Evolutionary conservation across 2,888 invertebrate species (phyloP), one percentile per base, ranked within the genome.

Genomic region (Dasysyrphus albostriatus): DNA sequence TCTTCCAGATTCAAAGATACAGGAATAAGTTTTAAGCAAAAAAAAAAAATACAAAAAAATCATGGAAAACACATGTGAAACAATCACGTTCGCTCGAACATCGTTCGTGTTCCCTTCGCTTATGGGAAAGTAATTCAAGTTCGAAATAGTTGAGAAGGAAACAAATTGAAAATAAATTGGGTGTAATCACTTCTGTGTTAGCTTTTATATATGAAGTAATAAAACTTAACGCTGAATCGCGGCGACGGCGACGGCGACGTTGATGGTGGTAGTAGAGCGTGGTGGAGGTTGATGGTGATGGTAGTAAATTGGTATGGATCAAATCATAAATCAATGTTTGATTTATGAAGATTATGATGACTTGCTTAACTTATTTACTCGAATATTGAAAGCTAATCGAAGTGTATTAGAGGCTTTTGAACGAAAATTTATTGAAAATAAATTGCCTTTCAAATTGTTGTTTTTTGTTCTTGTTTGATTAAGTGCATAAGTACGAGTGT

Each of bases 131-230:
- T 67, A 49, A 67, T 85, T 81, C 82, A 74, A 69, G 77, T 77
- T 42, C 73, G 54, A 70, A 67, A 67, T 67, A 67, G 67, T 67
- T 67, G 67, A 51, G 70, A 49, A 47, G 70, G 59, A 59, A 42
- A 70, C 75, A 29, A 69, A 77, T 78, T 77, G 77, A 56, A 63
- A 70, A 77, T 69, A 85, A 82, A 85, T 85, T 82, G 81, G 58
- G 69, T 63, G 74, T 85, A 77, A 74, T 81, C 74, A 73, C 67
- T 75, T 75, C 12, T 72, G 69, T 63, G 42, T 54, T 69, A 54
- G 69, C 37, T 70, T 51, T 47, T 29, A 29, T 54, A 54, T 6
- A 54, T 65, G 29, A 54, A 54, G 58, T 51, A 54, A 72, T 67
- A 77, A 77, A 59, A 58, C 76, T 82, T 65, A 49, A 75, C 63